A percentile compares a stretch with the other conserved stretches of the same genome.
phyloP scores from a whole-genome alignment of 92 coral and sea anemone genomes.

The Porites lobata region DNA sequence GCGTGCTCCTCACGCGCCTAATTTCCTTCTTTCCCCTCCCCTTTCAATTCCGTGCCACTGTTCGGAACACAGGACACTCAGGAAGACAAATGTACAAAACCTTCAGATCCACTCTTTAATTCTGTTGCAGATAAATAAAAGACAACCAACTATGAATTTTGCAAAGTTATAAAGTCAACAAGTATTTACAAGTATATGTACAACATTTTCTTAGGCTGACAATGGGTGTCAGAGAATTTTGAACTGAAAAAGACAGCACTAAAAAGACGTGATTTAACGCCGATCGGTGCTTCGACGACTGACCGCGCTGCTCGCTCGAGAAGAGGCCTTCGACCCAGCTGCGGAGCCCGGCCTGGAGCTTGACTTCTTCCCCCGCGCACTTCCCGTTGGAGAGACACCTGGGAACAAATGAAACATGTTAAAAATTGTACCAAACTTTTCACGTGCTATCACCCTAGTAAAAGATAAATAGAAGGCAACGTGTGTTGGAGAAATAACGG shows the following conservation, averaged over 20 bases:
- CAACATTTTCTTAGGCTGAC: background rate
- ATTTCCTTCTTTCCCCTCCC: too few species aligned
- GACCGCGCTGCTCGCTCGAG: slow-evolving; percentile 85
- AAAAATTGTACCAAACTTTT: background rate
- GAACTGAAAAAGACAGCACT: background rate
- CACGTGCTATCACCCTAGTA: too few species aligned
- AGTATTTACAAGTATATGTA: slow-evolving; percentile 25
- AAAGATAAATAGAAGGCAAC: too few species aligned
- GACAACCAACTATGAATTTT: background rate
- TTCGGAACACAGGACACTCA: too few species aligned
- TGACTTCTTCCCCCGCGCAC: slow-evolving; percentile 77
- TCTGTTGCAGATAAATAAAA: background rate
- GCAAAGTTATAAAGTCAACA: background rate
- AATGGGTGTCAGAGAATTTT: background rate
- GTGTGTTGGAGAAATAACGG: too few species aligned
- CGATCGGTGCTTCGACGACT: slow-evolving; percentile 75
- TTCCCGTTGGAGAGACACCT: slow-evolving; percentile 83
- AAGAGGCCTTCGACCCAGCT: slow-evolving; percentile 88
- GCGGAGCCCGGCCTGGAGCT: slow-evolving; percentile 88
- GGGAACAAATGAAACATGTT: background rate
- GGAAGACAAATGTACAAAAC: background rate
- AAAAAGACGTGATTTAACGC: slow-evolving; percentile 24
- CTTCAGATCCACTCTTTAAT: slow-evolving; percentile 12
- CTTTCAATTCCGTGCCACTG: too few species aligned
- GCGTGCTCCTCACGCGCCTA: too few species aligned